These are phyloP conservation scores for Poeciliopsis prolifica DNA, from an alignment of 2,113 vertebrate species.

Conservation along the genomic window DNA sequence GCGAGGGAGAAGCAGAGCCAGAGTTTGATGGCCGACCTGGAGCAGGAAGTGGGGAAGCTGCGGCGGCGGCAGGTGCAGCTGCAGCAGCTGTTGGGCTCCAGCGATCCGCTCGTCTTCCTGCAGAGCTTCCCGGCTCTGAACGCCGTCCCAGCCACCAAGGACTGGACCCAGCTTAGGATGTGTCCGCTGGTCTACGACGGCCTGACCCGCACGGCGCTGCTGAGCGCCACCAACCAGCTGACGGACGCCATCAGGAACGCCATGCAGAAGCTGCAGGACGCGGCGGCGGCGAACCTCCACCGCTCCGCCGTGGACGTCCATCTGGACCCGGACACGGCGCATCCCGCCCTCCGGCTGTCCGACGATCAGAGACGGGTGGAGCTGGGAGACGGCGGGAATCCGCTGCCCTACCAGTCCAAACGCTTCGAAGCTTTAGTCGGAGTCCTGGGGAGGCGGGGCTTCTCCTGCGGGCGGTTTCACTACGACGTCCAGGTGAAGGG, in stretches of 20 bases:
- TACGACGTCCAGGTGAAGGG: constrained; percentile 18
- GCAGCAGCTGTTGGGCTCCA: constrained; percentile 10
- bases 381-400: accelerated
- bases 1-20: neutral
- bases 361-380: constrained; percentile 13
- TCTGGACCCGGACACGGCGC: constrained; percentile 19
- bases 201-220: neutral
- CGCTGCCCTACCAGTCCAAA: neutral
- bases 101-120: constrained; percentile 16
- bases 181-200: neutral
- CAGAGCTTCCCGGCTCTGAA: neutral
- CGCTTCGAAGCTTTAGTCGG: neutral
- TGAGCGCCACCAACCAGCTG: constrained; percentile 1
- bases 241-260: neutral
- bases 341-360: constrained; percentile 9
- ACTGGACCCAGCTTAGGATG: neutral
- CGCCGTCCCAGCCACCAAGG: neutral
- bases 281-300: neutral
- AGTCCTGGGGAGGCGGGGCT: constrained; percentile 20
- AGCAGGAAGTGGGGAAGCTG: constrained; percentile 20
- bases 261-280: neutral
- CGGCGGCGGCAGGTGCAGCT: neutral
- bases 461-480: constrained; percentile 14
- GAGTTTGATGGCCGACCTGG: constrained; percentile 6
- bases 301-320: neutral